Base-by-base conservation (phyloP, 2,888 invertebrate genomes). In the Ectemnius continuus region DNA sequence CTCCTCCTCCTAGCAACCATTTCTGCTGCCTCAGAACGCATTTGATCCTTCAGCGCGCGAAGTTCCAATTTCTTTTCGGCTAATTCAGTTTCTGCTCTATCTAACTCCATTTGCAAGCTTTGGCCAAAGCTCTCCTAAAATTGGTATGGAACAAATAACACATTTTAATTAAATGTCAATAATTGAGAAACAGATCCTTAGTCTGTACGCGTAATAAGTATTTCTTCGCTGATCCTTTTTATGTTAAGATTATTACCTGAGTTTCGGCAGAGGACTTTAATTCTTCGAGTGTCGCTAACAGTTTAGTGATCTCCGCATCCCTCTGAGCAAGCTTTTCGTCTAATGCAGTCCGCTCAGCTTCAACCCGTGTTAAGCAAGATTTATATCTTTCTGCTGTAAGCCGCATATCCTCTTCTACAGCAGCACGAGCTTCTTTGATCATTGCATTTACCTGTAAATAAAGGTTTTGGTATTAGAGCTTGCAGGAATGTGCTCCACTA, bases 41-140 rank as follows among this genome's bases (percentile, higher is more conserved):
- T 88, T 60, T 90, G 87, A 76, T 89, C 89, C 63, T 90, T 91
- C 26, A 91, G 72, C 45, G 85, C 81, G 69, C 85, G 81, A 11
- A 90, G 64, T 70, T 90, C 90, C 63, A 86, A 86, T 63, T 87
- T 91, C 36, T 88, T 88, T n/a, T 88, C 89, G 13, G 86, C 87
- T 5, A 91, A 79, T 68, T 90, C 90, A 0, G 87, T 85, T 73
- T 91, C 91, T 0, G 88, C 88, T 4, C 87, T 85, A 74, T 91
- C 90, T 45, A 90, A 79, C 75, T 90, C 91, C 14, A 85, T 79
- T 79, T 91, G 91, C 16, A 91, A 82, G 75, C 90, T 90, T 70
- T 90, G 89, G 70, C 89, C 87, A 61, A 90, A 90, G 74, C 89
- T 90, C 65, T 88, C 90, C 90, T 88, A 72, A 47, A 73, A 72